phyloP scores from a whole-genome alignment of 2,797 vertebrate species.

The Otus scops region DNA sequence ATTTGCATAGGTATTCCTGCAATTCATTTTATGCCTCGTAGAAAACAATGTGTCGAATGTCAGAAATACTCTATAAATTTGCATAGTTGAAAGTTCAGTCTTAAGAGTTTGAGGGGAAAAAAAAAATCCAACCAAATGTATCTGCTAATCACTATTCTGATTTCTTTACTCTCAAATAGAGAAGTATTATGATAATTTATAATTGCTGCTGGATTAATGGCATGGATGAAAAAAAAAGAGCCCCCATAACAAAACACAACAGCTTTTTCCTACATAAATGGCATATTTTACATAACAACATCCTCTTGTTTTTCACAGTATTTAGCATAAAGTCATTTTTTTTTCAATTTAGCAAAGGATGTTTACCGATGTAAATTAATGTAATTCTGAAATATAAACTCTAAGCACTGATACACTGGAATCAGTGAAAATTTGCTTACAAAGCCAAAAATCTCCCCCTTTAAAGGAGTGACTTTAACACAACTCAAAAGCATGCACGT shows the following conservation, averaged over 20 bases:
- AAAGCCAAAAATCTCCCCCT: not conserved
- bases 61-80: not conserved
- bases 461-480: not conserved
- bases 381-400: not conserved
- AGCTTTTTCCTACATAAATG: not conserved
- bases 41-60: not conserved
- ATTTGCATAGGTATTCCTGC: not conserved
- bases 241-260: not conserved
- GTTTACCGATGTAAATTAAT: not conserved
- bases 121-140: not conserved
- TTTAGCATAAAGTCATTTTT: not conserved
- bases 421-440: not conserved
- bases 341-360: not conserved
- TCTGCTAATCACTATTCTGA: not conserved
- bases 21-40: not conserved
- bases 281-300: not conserved
- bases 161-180: not conserved
- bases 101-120: not conserved
- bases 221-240: not conserved
- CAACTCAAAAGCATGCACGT: not conserved
- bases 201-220: not conserved
- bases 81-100: not conserved
- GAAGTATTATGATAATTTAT: not conserved
- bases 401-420: not conserved
- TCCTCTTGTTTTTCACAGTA: not conserved